Percentiles rank a stretch among this genome's conserved stretches.
These are phyloP conservation scores for Gymnocypris eckloni DNA, from an alignment of 2,797 vertebrate genomes.

Conservation along the genomic window DNA sequence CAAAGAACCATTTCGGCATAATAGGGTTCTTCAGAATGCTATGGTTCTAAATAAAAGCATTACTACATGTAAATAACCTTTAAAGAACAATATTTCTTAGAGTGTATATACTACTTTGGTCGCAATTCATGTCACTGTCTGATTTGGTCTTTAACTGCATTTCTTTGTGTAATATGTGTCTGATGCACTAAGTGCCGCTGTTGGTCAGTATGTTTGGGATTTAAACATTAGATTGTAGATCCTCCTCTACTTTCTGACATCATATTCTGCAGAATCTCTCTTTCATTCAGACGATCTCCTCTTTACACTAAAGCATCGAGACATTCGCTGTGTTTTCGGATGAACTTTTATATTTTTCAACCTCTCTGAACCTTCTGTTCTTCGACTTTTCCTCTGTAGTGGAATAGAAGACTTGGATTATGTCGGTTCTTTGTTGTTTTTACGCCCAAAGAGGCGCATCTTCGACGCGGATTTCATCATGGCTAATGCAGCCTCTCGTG, in stretches of 20 bases:
- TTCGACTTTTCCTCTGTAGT: background rate
- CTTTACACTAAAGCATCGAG: background rate
- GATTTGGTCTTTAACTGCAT: constrained; percentile 15
- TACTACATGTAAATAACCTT: too few species aligned
- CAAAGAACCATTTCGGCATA: too few species aligned
- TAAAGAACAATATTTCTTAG: too few species aligned
- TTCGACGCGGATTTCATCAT: too few species aligned
- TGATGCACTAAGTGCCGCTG: constrained; percentile 75
- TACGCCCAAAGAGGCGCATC: background rate
- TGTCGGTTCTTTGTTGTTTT: constrained; percentile 29
- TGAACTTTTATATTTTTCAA: background rate
- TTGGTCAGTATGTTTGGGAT: constrained; percentile 64
- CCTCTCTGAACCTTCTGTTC: background rate
- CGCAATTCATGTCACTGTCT: too few species aligned
- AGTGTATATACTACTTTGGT: too few species aligned
- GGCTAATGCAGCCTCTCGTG: too few species aligned
- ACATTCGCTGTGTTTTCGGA: too few species aligned
- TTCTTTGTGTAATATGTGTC: constrained; percentile 54
- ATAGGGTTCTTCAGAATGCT: too few species aligned
- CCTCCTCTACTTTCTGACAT: constrained; percentile 40
- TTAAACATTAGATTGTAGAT: background rate
- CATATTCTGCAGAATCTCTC: constrained; percentile 6
- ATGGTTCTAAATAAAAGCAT: too few species aligned
- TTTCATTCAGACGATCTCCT: background rate
- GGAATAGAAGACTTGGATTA: constrained; percentile 5